Conservation (phyloP, 2,888 invertebrate species). For the Dynastes tityus region DNA sequence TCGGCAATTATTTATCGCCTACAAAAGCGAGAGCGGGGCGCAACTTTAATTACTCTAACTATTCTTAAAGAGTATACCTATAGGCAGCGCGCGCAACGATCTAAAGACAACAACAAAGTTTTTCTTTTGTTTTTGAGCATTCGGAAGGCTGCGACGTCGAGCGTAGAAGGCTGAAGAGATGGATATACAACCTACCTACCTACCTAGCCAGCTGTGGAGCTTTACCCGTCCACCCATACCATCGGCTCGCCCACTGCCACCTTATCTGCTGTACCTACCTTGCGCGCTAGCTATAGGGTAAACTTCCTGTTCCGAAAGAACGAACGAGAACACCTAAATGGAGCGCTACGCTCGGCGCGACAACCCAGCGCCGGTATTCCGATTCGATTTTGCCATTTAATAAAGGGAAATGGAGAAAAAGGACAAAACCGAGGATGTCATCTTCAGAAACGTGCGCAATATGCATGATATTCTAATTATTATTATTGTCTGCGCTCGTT, state of each 20-base stretch:
- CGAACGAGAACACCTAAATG: not conserved
- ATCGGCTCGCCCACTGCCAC: not conserved
- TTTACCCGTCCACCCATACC: not conserved
- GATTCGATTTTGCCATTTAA: constrained; percentile 37
- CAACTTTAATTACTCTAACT: constrained; percentile 47
- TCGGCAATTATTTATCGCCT: constrained; percentile 39
- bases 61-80: not conserved
- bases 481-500: constrained; percentile 21
- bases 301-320: constrained; percentile 3
- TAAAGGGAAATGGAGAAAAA: constrained; percentile 14
- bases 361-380: not conserved
- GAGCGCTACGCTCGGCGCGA: not conserved
- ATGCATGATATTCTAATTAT: constrained; percentile 25
- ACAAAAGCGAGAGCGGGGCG: constrained; percentile 40
- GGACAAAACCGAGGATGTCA: constrained; percentile 9
- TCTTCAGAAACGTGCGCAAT: constrained; percentile 15
- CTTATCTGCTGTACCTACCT: not conserved
- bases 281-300: not conserved
- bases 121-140: constrained; percentile 39
- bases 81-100: not conserved
- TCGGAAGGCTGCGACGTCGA: constrained; percentile 6
- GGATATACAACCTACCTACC: constrained; percentile 3
- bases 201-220: not conserved
- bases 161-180: not conserved
- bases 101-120: constrained; percentile 32